Evolutionary conservation across 2,113 vertebrate species (phyloP), one percentile per base, ranked within the genome.

Genomic region (Scalopus aquaticus): DNA sequence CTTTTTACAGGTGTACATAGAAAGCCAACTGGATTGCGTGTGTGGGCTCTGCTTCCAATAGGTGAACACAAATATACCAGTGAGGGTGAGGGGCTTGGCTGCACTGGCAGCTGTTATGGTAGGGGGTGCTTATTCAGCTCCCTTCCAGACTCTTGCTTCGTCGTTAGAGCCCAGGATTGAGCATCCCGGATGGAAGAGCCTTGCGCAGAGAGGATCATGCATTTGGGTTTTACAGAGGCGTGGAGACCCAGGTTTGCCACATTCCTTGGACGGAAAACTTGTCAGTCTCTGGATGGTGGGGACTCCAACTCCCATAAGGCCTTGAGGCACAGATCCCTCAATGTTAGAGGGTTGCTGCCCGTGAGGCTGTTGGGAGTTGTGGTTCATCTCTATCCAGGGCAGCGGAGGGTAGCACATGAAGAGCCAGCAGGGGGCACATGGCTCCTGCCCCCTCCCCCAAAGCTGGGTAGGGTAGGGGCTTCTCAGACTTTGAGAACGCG

Each of bases 281-380:
- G 96, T 94, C 94, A 42, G 93, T 83, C n/a, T 88, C 15, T 5
- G 88, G 83, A 81, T 81, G 73, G 62, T 2, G 35, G 73, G 60
- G 93, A 97, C 97, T 97, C 42, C 95, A 97, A 97, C 93, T 97
- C 97, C 97, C 97, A 97, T 88, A 95, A 97, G 91, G 79, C 96
- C 76, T 20, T 64, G 93, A 96, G 83, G 80, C 83, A 84, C 70
- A 87, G 65, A 32, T 39, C 76, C 54, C 49, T 96, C 54, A 46
- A 9, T 87, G 37, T 79, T 94, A 77, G 79, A 49, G 32, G 67
- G 51, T 60, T 95, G 87, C 73, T 86, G 73, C 58, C 83, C 51
- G 5, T 30, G 56, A 94, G 67, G 60, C 87, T 97, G 2, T 95
- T 92, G 96, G 96, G 96, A 97, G 90, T 97, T 97, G 95, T 97